phyloP scores from a whole-genome alignment of 2,113 vertebrate species.

The Lathamus discolor region DNA sequence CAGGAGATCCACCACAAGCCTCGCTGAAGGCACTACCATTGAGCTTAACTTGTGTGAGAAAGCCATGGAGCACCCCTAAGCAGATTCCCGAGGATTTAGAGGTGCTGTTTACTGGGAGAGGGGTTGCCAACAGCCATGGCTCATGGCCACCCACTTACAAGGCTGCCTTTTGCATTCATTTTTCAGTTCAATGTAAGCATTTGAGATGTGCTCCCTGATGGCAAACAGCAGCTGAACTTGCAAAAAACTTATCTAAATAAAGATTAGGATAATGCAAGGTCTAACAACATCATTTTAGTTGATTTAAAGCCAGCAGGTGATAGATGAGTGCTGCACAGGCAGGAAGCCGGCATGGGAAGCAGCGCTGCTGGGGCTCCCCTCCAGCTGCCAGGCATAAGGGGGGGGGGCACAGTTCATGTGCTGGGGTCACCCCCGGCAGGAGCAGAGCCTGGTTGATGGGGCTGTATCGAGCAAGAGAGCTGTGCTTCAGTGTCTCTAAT shows the following conservation, averaged over 20 bases:
- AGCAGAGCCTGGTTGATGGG: not conserved
- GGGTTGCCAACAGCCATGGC: not conserved
- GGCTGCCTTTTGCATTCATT: not conserved
- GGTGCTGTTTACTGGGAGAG: not conserved
- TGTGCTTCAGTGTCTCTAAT: too few relatives aligned
- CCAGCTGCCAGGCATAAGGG: not conserved
- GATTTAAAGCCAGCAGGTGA: not conserved
- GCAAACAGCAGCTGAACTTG: not conserved
- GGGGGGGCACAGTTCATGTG: rapidly evolving
- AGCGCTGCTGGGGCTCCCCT: not conserved
- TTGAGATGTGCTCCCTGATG: not conserved
- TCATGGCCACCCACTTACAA: not conserved
- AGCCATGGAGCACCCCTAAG: not conserved
- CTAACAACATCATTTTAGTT: not conserved
- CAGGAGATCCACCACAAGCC: not conserved
- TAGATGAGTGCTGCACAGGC: not conserved
- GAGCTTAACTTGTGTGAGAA: not conserved
- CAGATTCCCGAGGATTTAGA: rapidly evolving
- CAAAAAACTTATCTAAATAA: not conserved
- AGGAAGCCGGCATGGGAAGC: not conserved
- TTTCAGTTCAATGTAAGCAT: not conserved
- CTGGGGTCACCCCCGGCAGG: not conserved
- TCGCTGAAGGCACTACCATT: not conserved
- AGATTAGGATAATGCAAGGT: not conserved
- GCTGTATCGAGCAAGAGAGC: not conserved